Evolutionary conservation across 2,888 invertebrate species (phyloP).

Genomic region (Macrosiphum euphorbiae): DNA sequence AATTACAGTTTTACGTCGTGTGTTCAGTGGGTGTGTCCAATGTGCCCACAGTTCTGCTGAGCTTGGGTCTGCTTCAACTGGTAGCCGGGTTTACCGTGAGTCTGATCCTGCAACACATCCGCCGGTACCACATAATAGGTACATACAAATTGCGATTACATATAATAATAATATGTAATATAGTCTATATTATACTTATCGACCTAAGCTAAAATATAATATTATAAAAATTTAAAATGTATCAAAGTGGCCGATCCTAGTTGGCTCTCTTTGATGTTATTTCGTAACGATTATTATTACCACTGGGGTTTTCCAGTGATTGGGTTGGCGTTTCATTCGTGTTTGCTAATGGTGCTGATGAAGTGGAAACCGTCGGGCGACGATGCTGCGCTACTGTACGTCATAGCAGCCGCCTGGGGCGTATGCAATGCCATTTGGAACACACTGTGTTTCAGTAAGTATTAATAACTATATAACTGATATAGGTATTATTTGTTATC

Average conservation of each 20-base stretch:
- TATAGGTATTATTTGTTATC: background rate
- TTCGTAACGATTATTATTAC: background rate
- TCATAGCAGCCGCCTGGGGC: conserved; percentile 88
- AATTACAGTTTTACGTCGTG: conserved; percentile 82
- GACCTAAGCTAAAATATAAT: background rate
- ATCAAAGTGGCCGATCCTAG: background rate
- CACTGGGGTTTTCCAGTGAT: conserved; percentile 74
- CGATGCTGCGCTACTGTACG: conserved; percentile 85
- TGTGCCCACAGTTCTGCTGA: conserved; percentile 80
- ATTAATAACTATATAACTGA: background rate
- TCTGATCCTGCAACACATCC: conserved; percentile 82
- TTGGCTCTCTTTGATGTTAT: background rate
- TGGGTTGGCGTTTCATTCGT: conserved; percentile 85
- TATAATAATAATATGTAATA: background rate
- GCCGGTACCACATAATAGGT: conserved; percentile 82
- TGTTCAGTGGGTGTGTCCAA: conserved; percentile 84
- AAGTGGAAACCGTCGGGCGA: conserved; percentile 86
- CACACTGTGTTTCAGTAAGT: conserved; percentile 74
- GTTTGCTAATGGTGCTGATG: conserved; percentile 81
- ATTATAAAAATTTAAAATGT: background rate
- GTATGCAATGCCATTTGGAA: conserved; percentile 91
- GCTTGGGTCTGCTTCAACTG: conserved; percentile 81
- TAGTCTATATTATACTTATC: background rate
- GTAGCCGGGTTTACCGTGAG: conserved; percentile 85
- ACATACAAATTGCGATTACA: conserved; percentile 67